Evolutionary conservation across 2,113 vertebrate species (phyloP), one percentile per base, ranked within the genome.

Genomic region (Tretioscincus oriximinensis): DNA sequence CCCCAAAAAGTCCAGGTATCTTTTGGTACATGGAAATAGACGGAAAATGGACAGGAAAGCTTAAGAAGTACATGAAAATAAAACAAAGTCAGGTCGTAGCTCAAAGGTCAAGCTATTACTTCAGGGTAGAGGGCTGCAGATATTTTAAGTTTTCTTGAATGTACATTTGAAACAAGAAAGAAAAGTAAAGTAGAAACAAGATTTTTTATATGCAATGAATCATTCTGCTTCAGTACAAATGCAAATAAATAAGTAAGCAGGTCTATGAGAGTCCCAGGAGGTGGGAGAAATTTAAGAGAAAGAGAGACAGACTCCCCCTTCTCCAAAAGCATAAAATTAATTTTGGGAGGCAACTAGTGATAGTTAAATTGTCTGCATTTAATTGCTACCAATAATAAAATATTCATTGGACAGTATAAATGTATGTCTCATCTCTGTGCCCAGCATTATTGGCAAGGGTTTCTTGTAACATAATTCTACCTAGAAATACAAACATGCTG

Each of bases 401-500:
- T 81, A 78, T 87, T 64, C 75, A 70, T 86, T 81, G 18, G 45
- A 20, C 77, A 45, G 73, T 54, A 82, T 72, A 78, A 85, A 88
- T 77, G 51, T 14, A 2, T 47, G 31, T 58, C 6, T 35, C 72
- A 85, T 76, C 63, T 74, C 81, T 85, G 87, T 22, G 9, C 28
- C 54, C 66, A 87, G 24, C 1, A 58, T 75, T 4, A 85, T 85
- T 85, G 73, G 84, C 83, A 84, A 28, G 60, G 58, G 47, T 73
- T 85, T 82, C 88, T 81, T 81, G 83, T 64, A 85, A 68, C 84
- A 71, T 89, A 84, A 90, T 88, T 86, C 79, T 84, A 7, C 7
- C 65, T 64, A 77, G 35, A 81, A 88, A 81, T 73, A 81, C 4
- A 24, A 88, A 18, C 65, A 81, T 67, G 14, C 21, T 83, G 47